A percentile compares a stretch with the other conserved stretches of the same genome.
These are phyloP conservation scores for Phragmatobia fuliginosa DNA, from an alignment of 2,888 invertebrate genomes.

Conservation along the genomic window DNA sequence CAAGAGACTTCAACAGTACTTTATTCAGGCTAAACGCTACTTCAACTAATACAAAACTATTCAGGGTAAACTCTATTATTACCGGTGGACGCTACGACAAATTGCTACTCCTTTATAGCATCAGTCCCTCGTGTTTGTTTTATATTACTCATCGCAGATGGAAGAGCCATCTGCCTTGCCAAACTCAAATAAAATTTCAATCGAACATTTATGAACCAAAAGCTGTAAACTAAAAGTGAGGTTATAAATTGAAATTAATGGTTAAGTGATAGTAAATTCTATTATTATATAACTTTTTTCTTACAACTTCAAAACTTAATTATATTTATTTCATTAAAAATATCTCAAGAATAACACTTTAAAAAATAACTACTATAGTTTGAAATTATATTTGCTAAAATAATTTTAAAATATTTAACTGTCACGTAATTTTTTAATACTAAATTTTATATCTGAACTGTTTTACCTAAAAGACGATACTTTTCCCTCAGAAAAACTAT, in stretches of 20 bases:
- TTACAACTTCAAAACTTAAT: too few species aligned
- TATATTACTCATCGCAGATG: conserved; percentile 1
- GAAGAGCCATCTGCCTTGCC: neutral
- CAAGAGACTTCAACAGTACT: neutral
- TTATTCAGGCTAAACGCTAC: neutral
- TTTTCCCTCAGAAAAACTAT: too few species aligned
- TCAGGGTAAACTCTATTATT: conserved; percentile 3
- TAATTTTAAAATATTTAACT: too few species aligned
- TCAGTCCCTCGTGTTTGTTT: conserved; percentile 5
- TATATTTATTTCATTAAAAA: too few species aligned
- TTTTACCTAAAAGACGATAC: too few species aligned
- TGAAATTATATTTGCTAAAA: too few species aligned
- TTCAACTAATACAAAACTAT: conserved; percentile 10
- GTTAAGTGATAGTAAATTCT: neutral
- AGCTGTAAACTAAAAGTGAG: neutral
- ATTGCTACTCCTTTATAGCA: conserved; percentile 1
- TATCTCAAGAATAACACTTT: too few species aligned
- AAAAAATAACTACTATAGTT: too few species aligned
- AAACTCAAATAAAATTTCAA: neutral
- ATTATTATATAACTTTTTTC: neutral
- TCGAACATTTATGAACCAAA: neutral
- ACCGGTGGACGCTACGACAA: conserved; percentile 6
- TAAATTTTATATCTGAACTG: too few species aligned
- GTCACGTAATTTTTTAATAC: too few species aligned
- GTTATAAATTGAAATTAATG: too few species aligned